phyloP scores from a whole-genome alignment of 2,888 invertebrate genomes.

The Diplazon laetatorius region DNA sequence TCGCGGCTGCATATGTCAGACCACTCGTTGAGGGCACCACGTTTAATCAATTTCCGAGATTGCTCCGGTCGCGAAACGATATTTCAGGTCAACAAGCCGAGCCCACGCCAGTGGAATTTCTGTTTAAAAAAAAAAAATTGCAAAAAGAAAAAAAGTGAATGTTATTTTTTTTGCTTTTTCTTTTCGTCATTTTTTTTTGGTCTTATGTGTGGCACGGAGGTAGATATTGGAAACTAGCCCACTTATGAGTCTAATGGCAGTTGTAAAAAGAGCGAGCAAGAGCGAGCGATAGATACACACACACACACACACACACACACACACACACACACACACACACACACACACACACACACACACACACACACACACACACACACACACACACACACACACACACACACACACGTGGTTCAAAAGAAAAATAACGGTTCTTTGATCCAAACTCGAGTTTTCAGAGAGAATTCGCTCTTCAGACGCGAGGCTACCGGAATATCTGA shows the following conservation, averaged over 20 bases:
- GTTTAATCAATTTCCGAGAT: conserved; percentile 62
- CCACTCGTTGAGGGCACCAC: conserved; percentile 20
- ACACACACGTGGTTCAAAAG: conserved; percentile 22
- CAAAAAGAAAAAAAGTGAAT: background rate
- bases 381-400: too few species aligned
- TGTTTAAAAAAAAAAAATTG: conserved; percentile 34
- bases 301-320: too few species aligned
- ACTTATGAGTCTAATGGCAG: background rate
- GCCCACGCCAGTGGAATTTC: conserved; percentile 34
- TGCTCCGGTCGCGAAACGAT: conserved; percentile 14
- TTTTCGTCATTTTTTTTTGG: too few species aligned
- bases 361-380: too few species aligned
- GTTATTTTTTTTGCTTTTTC: background rate
- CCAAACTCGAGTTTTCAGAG: conserved; percentile 28
- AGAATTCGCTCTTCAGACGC: too few species aligned
- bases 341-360: too few species aligned
- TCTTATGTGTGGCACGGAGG: too few species aligned
- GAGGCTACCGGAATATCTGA: conserved; percentile 12
- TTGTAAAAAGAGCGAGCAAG: conserved; percentile 40
- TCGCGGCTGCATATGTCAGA: conserved; percentile 11
- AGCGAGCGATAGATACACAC: too few species aligned
- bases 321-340: too few species aligned
- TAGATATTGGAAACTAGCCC: background rate
- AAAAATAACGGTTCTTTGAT: conserved; percentile 29
- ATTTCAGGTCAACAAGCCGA: conserved; percentile 50